phyloP scores from a whole-genome alignment of 2,888 invertebrate species.

The Calameuta pallipes region DNA sequence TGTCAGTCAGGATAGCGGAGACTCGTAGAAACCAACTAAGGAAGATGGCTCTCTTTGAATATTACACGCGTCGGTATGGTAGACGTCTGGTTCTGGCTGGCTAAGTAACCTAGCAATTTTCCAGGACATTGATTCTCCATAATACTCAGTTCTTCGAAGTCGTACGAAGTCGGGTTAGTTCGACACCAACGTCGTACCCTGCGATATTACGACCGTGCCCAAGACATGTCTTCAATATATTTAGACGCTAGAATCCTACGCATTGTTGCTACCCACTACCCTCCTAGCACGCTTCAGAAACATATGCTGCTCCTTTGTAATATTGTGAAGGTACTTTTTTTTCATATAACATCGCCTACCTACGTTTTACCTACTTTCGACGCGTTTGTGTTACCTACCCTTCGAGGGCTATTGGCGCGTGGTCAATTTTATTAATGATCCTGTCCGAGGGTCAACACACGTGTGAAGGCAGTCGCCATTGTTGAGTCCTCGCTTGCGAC shows the following conservation, averaged over 20 bases:
- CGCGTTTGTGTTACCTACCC: slow-evolving; percentile 13
- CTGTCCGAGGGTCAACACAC: slow-evolving; percentile 1
- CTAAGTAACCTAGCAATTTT: slow-evolving; percentile 48
- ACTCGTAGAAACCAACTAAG: neutral
- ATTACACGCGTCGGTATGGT: neutral
- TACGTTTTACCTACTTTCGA: slow-evolving; percentile 15
- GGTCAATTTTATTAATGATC: slow-evolving; percentile 50
- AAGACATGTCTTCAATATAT: neutral
- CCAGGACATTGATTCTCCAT: slow-evolving; percentile 43
- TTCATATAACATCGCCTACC: slow-evolving; percentile 4
- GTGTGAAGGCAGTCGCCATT: neutral
- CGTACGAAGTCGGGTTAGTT: slow-evolving; percentile 45
- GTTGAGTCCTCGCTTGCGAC: neutral
- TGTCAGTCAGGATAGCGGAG: neutral
- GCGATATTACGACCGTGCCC: slow-evolving; percentile 4
- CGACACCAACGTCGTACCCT: slow-evolving; percentile 31
- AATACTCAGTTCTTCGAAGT: slow-evolving; percentile 32
- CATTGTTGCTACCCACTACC: neutral
- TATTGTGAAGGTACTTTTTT: slow-evolving; percentile 4
- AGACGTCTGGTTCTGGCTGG: neutral
- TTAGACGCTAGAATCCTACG: neutral
- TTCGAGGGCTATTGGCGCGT: slow-evolving; percentile 38
- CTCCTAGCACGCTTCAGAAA: slow-evolving; percentile 33
- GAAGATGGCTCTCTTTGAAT: neutral
- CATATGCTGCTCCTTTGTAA: slow-evolving; percentile 33